Conservation (phyloP, 2,888 invertebrate species). For the Colostygia pectinataria region DNA sequence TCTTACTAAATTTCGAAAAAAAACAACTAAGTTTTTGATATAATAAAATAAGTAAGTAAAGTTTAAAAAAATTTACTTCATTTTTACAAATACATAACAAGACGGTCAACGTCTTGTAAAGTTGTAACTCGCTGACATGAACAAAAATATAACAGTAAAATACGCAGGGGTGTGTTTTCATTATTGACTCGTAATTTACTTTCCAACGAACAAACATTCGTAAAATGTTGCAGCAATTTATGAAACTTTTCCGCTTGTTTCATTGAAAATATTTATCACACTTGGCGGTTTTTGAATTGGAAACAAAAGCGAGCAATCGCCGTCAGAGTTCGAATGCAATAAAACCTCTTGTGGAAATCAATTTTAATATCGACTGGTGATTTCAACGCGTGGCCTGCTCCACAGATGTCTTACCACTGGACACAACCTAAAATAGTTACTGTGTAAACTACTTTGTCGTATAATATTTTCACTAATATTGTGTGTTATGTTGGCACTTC, state of each 20-base stretch:
- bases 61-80: too few relatives aligned
- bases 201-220: slow-evolving; percentile 9
- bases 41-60: too few relatives aligned
- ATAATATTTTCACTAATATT: too few relatives aligned
- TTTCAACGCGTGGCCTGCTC: slow-evolving; percentile 8
- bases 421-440: too few relatives aligned
- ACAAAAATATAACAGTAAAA: not conserved
- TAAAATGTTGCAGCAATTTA: slow-evolving; percentile 10
- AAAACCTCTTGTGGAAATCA: slow-evolving; percentile 54
- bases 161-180: not conserved
- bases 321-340: slow-evolving; percentile 51
- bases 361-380: slow-evolving; percentile 57
- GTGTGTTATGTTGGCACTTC: too few relatives aligned
- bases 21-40: too few relatives aligned
- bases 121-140: too few relatives aligned
- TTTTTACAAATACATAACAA: too few relatives aligned
- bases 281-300: slow-evolving; percentile 41
- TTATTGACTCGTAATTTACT: slow-evolving; percentile 13
- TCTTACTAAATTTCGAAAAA: too few relatives aligned
- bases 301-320: slow-evolving; percentile 49
- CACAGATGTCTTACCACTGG: not conserved
- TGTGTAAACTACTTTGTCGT: too few relatives aligned
- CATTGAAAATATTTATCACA: slow-evolving; percentile 33
- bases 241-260: slow-evolving; percentile 17
- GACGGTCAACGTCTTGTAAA: too few relatives aligned